Percentiles rank a stretch among this genome's conserved stretches.
These are phyloP conservation scores for Lasioglossum oenotherae DNA, from an alignment of 2,888 invertebrate species.

Conservation along the genomic window DNA sequence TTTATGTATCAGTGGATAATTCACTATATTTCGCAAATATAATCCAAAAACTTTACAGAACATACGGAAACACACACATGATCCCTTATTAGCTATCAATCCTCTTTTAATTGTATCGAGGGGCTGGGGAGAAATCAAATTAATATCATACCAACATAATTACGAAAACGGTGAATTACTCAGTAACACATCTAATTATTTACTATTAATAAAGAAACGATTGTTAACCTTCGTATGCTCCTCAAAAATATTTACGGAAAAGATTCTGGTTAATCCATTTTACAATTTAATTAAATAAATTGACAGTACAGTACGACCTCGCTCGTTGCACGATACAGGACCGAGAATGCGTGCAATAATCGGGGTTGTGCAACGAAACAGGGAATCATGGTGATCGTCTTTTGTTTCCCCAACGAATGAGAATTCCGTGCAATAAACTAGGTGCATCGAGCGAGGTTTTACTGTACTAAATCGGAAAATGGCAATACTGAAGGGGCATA, in stretches of 20 bases:
- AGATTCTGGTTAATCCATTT: neutral
- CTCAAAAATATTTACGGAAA: neutral
- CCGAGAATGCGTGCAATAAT: neutral
- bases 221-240: neutral
- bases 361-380: neutral
- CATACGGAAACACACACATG: neutral
- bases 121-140: neutral
- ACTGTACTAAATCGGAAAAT: neutral
- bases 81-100: neutral
- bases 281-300: neutral
- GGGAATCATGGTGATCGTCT: neutral
- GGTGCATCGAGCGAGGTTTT: neutral
- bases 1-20: neutral
- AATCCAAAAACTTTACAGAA: neutral
- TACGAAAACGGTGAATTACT: neutral
- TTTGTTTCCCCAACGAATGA: neutral
- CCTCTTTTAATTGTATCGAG: neutral
- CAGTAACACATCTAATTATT: neutral
- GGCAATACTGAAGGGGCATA: neutral
- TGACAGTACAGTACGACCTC: neutral
- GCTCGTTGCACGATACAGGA: neutral
- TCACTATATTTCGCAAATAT: neutral
- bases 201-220: neutral
- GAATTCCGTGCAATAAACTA: neutral
- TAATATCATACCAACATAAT: neutral